Percentiles rank a stretch among this genome's conserved stretches.
Evolutionary conservation across 2,113 vertebrate genomes (phyloP).

Genomic region (Pelecanus crispus): DNA sequence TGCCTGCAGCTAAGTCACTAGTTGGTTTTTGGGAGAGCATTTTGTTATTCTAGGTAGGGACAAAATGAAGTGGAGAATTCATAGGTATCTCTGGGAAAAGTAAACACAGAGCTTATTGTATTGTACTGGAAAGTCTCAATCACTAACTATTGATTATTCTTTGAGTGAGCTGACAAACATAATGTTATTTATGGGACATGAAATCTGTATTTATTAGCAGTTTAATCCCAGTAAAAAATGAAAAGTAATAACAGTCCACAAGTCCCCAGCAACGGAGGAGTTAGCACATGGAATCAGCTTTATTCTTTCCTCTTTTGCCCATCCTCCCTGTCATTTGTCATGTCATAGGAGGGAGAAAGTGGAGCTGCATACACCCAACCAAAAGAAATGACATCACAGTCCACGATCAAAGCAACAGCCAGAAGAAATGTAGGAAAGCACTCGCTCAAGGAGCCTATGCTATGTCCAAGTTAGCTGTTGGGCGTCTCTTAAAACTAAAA

Average conservation of each 20-base stretch:
- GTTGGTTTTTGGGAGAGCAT: neutral
- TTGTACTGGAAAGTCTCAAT: neutral
- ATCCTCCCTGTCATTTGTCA: neutral
- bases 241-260: neutral
- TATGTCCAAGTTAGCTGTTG: accelerated
- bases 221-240: neutral
- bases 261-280: neutral
- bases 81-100: neutral
- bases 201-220: neutral
- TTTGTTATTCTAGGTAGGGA: neutral
- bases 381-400: neutral
- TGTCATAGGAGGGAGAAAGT: neutral
- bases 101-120: neutral
- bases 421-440: neutral
- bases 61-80: neutral
- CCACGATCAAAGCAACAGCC: neutral
- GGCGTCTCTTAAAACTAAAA: neutral
- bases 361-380: neutral
- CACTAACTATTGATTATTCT: neutral
- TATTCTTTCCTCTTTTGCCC: neutral
- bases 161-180: neutral
- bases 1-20: neutral
- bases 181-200: neutral
- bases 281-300: neutral
- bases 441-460: neutral